These are phyloP conservation scores for Synanthedon tipuliformis DNA, from an alignment of 2,888 invertebrate genomes.

Conservation along the genomic window DNA sequence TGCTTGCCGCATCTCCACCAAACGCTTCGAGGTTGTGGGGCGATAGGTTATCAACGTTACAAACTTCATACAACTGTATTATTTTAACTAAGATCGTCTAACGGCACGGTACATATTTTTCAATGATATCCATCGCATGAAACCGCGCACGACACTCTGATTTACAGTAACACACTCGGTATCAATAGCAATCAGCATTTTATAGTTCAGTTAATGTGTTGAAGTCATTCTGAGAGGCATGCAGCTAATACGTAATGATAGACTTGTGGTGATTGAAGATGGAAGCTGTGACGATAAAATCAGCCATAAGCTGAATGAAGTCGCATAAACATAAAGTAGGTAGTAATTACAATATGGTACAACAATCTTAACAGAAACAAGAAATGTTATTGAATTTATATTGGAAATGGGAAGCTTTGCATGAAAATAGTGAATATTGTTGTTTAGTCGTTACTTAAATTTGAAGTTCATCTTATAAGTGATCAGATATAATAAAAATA, in stretches of 20 bases:
- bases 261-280: slow-evolving; percentile 18
- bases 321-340: slow-evolving; percentile 14
- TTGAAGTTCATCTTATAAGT: too few relatives aligned
- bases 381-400: slow-evolving; percentile 1
- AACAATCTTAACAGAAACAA: slow-evolving; percentile 2
- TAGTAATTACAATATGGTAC: slow-evolving; percentile 13
- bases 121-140: slow-evolving; percentile 49
- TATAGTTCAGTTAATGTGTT: slow-evolving; percentile 18
- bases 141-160: slow-evolving; percentile 41
- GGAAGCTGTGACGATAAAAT: slow-evolving; percentile 20
- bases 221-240: neutral
- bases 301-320: slow-evolving; percentile 9
- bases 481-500: too few relatives aligned
- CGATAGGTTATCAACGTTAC: slow-evolving; percentile 58
- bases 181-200: slow-evolving; percentile 15
- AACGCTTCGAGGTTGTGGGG: slow-evolving; percentile 32
- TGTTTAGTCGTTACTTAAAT: too few relatives aligned
- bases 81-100: slow-evolving; percentile 36
- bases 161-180: slow-evolving; percentile 34
- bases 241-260: slow-evolving; percentile 10
- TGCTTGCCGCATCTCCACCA: slow-evolving; percentile 50
- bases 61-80: slow-evolving; percentile 50
- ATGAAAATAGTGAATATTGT: too few relatives aligned
- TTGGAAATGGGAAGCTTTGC: too few relatives aligned
- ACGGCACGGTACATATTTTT: slow-evolving; percentile 59